Conservation (phyloP, 2,797 vertebrate genomes). For the Poliocrania exsul region DNA sequence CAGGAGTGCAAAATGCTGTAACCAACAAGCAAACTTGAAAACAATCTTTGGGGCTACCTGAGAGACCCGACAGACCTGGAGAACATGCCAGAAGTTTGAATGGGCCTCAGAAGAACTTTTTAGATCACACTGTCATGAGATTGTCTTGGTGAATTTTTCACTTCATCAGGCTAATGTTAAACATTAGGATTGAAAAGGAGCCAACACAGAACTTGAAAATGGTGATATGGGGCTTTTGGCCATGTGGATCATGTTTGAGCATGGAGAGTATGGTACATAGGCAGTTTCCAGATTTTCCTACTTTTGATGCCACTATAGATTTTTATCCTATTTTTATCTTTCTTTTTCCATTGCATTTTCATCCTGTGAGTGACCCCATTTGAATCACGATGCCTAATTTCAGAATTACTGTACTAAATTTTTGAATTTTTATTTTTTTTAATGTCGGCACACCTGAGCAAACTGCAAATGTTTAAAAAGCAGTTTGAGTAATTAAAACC, state of each 20-base stretch:
- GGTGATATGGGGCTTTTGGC: not conserved
- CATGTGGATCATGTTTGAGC: not conserved
- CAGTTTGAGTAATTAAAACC: conserved; percentile 19
- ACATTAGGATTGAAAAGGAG: not conserved
- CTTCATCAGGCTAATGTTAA: not conserved
- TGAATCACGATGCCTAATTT: not conserved
- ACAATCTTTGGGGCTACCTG: not conserved
- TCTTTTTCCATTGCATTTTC: not conserved
- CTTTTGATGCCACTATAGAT: not conserved
- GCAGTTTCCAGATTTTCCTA: not conserved
- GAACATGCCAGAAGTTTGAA: not conserved
- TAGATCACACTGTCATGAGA: not conserved
- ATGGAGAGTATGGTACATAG: not conserved
- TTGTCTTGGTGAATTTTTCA: not conserved
- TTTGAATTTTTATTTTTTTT: not conserved
- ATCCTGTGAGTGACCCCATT: not conserved
- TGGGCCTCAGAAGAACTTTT: not conserved
- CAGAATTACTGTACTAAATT: not conserved
- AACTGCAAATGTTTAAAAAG: conserved; percentile 1
- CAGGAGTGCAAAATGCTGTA: not conserved
- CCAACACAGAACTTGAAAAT: not conserved
- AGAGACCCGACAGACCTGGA: conserved; percentile 5
- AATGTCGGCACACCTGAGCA: not conserved
- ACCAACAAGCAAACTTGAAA: conserved; percentile 17
- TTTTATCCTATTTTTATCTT: not conserved